Evolutionary conservation across 2,113 vertebrate species (phyloP).

Genomic region (Eulemur rufifrons): DNA sequence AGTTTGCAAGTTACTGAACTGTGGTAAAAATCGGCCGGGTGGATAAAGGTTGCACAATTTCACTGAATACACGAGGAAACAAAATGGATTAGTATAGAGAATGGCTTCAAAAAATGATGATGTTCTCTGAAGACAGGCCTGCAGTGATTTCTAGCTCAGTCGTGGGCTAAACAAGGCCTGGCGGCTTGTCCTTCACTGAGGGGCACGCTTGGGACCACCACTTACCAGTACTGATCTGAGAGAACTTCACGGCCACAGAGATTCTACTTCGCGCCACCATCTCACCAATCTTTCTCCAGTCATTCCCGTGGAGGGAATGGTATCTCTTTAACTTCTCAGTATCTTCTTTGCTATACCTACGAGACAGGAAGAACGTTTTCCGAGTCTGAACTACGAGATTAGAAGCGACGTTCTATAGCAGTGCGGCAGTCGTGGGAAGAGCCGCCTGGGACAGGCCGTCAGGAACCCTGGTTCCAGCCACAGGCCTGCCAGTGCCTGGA

Average conservation of each 20-base stretch:
- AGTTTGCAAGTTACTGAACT: background rate
- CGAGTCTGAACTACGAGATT: background rate
- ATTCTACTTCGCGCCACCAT: conserved; percentile 83
- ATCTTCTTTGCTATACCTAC: conserved; percentile 82
- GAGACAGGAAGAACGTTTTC: background rate
- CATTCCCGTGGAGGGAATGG: conserved; percentile 80
- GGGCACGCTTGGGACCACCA: rapidly evolving
- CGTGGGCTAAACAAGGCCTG: rapidly evolving
- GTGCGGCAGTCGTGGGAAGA: rapidly evolving
- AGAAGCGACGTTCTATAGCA: background rate
- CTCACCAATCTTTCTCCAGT: conserved; percentile 84
- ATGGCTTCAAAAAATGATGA: background rate
- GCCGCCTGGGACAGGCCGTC: rapidly evolving
- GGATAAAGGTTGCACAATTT: background rate
- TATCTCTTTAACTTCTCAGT: conserved; percentile 79
- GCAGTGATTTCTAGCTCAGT: rapidly evolving
- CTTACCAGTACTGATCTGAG: conserved; percentile 82
- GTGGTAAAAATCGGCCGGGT: background rate
- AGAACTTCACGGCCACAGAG: conserved; percentile 83
- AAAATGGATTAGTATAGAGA: background rate
- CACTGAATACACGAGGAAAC: rapidly evolving
- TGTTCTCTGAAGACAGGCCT: background rate
- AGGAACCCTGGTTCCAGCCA: background rate
- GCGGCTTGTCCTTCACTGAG: rapidly evolving
- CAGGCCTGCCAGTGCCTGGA: too few species aligned